Base-by-base conservation (phyloP, 2,888 invertebrate species). In the Hedychridium roseum region DNA sequence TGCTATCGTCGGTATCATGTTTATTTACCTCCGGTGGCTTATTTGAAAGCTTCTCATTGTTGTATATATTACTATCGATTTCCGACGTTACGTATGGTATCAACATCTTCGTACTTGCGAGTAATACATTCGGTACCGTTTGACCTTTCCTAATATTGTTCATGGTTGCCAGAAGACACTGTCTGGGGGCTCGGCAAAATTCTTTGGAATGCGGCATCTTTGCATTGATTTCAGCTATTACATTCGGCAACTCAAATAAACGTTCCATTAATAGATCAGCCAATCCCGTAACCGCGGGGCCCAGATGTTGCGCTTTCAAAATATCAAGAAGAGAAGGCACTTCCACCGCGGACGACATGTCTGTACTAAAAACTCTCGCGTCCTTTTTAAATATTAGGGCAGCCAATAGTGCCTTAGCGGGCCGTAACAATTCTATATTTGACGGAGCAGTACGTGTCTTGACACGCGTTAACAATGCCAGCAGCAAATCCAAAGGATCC, bases 401-500 rank as follows among this genome's bases (percentile, higher is more conserved):
- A 7, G 60, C 41, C 7, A 65, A 31, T 14, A 66, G 27, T 30
- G 49, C 41, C 2, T 49, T 21, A 3, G 46, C 37, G 6, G 38
- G 38, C 23, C 43, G 21, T 17, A 42, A 36, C 20, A 53, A 37
- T 3, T 49, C 48, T 0, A 14, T 2, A 4, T 37, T 15, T 2
- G 36, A 30, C 4, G 34, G 11, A n/a, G 53, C 40, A 21, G 52
- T 15, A 12, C 43, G 34, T 32, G 23, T 49, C 17, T 50, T 41
- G 9, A 64, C 30, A 26, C 57, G 53, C 7, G 50, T 42, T 7
- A 66, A 36, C 5, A 50, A 43, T 6, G 60, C 57, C 12, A 64
- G 34, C 7, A 66, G 42, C 26, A 60, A 37, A 34, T 64, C 58
- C 12, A 40, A 16, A 1, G 56, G 49, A 21, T 51, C 43, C 9